These are phyloP conservation scores for Mesorhabditis spiculigera DNA, from an alignment of 2,888 invertebrate genomes.

Conservation along the genomic window DNA sequence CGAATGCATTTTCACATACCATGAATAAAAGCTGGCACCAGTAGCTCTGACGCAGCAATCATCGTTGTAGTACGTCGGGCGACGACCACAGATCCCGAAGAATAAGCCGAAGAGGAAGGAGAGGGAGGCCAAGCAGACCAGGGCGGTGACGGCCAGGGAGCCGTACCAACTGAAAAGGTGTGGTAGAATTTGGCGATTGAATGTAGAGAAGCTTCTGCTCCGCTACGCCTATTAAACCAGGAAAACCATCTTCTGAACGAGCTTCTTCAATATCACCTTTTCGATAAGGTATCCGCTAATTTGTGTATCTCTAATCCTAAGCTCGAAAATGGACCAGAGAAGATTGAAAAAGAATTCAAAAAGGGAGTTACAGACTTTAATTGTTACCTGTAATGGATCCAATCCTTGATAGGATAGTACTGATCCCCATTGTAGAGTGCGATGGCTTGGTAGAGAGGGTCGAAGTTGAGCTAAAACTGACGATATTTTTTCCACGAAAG, in stretches of 20 bases:
- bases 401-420: constrained; percentile 30
- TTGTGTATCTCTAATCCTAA: too few relatives aligned
- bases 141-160: constrained; percentile 59
- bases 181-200: too few relatives aligned
- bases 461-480: constrained; percentile 36
- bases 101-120: constrained; percentile 61
- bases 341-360: too few relatives aligned
- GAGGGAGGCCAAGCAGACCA: constrained; percentile 59
- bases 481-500: too few relatives aligned
- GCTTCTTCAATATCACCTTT: too few relatives aligned
- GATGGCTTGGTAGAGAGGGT: constrained; percentile 41
- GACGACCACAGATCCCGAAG: constrained; percentile 62
- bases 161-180: constrained; percentile 62
- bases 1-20: constrained; percentile 51
- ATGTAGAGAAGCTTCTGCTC: too few relatives aligned
- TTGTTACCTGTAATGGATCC: constrained; percentile 45
- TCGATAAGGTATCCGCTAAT: too few relatives aligned
- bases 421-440: constrained; percentile 35
- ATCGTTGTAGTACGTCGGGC: constrained; percentile 60
- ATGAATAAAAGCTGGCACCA: constrained; percentile 60
- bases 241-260: too few relatives aligned
- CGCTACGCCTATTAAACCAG: too few relatives aligned
- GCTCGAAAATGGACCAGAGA: too few relatives aligned
- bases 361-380: too few relatives aligned
- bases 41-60: constrained; percentile 61